Evolutionary conservation across 2,113 vertebrate genomes (phyloP).

Genomic region (Choloepus hoffmanni): DNA sequence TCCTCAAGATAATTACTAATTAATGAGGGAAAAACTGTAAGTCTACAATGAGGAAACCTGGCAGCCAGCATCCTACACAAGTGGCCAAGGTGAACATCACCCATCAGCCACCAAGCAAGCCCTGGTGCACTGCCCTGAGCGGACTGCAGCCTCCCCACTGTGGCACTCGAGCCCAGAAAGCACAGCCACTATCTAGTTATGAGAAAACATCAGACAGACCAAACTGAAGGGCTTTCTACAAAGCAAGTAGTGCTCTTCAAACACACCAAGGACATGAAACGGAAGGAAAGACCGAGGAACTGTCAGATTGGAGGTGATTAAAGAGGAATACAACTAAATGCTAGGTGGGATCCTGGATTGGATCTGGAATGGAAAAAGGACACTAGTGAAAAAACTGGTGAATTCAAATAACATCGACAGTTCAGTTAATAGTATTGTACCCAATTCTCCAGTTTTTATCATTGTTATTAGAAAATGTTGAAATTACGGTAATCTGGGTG

Average conservation of each 20-base stretch:
- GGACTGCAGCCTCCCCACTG: background rate
- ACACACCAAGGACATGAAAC: background rate
- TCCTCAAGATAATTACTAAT: background rate
- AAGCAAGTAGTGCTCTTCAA: background rate
- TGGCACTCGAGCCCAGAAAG: background rate
- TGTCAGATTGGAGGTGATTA: background rate
- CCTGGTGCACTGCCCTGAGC: background rate
- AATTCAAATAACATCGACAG: too few species aligned
- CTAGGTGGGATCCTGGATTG: too few species aligned
- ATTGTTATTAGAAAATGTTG: background rate
- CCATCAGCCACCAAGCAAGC: too few species aligned
- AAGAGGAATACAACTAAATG: background rate
- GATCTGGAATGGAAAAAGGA: too few species aligned
- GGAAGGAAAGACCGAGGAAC: rapidly evolving
- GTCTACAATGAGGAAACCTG: background rate
- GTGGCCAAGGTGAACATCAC: background rate
- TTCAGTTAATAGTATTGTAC: background rate
- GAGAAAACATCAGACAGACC: too few species aligned
- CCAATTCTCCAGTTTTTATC: background rate
- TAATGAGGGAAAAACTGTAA: background rate
- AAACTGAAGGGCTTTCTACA: background rate
- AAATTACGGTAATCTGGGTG: background rate
- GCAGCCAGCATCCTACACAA: background rate
- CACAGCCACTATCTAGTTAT: background rate
- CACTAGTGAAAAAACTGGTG: too few species aligned